phyloP scores from a whole-genome alignment of 2,888 invertebrate species.

The Oxycera nigricornis region DNA sequence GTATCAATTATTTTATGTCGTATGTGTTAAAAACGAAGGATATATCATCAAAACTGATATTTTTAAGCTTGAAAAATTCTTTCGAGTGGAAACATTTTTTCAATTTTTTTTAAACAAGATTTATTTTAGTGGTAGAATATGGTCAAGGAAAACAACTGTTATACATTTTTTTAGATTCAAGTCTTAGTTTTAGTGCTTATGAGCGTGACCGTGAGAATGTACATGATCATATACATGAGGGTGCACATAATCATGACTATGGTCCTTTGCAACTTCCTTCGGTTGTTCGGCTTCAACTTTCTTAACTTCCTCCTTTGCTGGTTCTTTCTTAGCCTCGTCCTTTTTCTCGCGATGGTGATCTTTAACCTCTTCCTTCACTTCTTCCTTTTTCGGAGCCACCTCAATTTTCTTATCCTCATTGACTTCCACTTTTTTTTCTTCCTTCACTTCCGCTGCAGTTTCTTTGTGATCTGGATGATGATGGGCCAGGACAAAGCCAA shows the following conservation, averaged over 20 bases:
- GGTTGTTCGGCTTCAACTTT: not conserved
- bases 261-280: slow-evolving; percentile 1
- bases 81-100: too few relatives aligned
- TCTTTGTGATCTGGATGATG: slow-evolving; percentile 27
- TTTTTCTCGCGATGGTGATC: not conserved
- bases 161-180: too few relatives aligned
- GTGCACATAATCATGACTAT: not conserved
- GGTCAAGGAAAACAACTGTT: too few relatives aligned
- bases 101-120: too few relatives aligned
- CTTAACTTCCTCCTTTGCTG: not conserved
- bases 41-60: too few relatives aligned
- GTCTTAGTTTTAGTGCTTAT: too few relatives aligned
- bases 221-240: not conserved
- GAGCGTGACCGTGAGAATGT: not conserved
- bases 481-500: slow-evolving; percentile 19
- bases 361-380: not conserved
- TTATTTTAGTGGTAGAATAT: too few relatives aligned
- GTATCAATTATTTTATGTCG: too few relatives aligned
- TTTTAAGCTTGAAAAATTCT: too few relatives aligned
- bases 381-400: not conserved
- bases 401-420: not conserved
- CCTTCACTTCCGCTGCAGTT: not conserved
- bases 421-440: not conserved
- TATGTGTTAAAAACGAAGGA: too few relatives aligned
- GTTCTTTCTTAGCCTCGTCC: not conserved